phyloP scores from a whole-genome alignment of 2,888 invertebrate species.

The Entomobrya multifasciata region DNA sequence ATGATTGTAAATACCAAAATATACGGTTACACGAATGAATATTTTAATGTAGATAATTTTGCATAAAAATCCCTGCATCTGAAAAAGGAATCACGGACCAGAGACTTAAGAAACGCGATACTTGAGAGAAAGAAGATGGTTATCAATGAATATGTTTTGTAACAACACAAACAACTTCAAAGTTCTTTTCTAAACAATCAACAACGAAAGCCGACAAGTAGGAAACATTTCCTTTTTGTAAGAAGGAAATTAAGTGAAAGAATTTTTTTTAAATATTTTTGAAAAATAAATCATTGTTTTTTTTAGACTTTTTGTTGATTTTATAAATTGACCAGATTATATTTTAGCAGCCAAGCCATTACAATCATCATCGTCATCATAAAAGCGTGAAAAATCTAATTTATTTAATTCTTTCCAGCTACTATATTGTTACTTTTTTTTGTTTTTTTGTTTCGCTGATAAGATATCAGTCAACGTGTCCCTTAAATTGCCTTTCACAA shows the following conservation, averaged over 20 bases:
- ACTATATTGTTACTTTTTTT: too few relatives aligned
- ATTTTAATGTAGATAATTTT: not conserved
- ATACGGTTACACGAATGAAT: too few relatives aligned
- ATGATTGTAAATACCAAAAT: too few relatives aligned
- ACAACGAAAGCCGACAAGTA: not conserved
- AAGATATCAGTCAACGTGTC: constrained; percentile 10
- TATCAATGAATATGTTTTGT: constrained; percentile 41
- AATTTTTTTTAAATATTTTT: constrained; percentile 1
- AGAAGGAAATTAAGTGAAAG: not conserved
- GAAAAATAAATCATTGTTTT: too few relatives aligned
- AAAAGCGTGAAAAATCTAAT: constrained; percentile 15
- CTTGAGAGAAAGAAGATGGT: constrained; percentile 10
- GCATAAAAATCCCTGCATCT: not conserved
- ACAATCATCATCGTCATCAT: not conserved
- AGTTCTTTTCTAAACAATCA: not conserved
- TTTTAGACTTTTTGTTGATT: too few relatives aligned
- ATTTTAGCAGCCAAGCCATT: too few relatives aligned
- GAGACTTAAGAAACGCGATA: not conserved
- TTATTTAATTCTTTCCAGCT: not conserved
- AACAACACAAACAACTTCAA: not conserved
- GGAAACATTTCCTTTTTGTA: not conserved
- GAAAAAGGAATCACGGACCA: constrained; percentile 65
- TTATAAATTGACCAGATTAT: not conserved
- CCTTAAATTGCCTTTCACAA: constrained; percentile 21
- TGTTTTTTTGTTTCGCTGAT: not conserved